Conservation (phyloP, 2,888 invertebrate genomes). For the Sericinus montela region DNA sequence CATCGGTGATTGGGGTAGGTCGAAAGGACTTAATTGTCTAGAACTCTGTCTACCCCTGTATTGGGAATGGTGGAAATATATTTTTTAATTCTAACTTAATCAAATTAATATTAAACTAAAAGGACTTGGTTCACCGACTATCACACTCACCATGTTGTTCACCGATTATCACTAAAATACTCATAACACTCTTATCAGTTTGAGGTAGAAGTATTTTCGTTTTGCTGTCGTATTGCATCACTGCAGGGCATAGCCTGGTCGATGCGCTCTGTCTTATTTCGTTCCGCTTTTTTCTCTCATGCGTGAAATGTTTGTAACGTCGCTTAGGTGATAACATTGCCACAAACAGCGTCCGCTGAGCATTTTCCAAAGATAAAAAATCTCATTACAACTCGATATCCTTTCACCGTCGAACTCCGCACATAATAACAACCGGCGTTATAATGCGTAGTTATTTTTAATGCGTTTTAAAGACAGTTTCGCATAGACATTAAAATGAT, state of each 20-base stretch:
- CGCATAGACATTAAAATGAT: constrained; percentile 4
- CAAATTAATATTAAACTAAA: no score
- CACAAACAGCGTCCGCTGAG: constrained; percentile 4
- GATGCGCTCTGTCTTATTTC: constrained; percentile 11
- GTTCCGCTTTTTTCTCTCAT: constrained; percentile 12
- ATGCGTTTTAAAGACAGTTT: not conserved
- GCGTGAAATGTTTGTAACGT: constrained; percentile 17
- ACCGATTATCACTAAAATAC: no score
- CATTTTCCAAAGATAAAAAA: constrained; percentile 14
- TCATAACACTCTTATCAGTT: no score
- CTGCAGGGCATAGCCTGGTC: constrained; percentile 1
- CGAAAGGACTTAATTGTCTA: no score
- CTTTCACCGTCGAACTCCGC: constrained; percentile 7
- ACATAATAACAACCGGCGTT: not conserved
- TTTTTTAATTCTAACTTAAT: no score
- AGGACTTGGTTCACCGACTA: no score
- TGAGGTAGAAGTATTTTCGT: no score
- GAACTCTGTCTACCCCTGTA: no score
- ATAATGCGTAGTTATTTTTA: constrained; percentile 11
- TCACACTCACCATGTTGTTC: no score
- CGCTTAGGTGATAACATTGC: constrained; percentile 12
- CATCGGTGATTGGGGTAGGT: no score
- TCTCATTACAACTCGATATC: constrained; percentile 9
- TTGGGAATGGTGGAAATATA: no score
- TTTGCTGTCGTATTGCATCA: not conserved